Conservation (phyloP, 2,113 vertebrate species). For the Oryzias melastigma region DNA sequence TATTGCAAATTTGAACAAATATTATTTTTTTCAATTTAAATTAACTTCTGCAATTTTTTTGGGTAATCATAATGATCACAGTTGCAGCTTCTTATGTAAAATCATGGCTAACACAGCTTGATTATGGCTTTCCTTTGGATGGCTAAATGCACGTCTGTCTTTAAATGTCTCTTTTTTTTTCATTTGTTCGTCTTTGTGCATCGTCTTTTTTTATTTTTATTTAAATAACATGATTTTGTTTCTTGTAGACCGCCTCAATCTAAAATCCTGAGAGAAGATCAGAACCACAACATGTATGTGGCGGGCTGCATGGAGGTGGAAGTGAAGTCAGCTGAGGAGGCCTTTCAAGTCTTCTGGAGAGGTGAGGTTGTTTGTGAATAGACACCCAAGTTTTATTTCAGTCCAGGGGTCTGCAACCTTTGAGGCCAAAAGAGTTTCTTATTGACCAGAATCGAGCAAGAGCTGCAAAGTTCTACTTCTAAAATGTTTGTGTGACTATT, state of each 20-base stretch:
- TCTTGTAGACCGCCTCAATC: conserved; percentile 88
- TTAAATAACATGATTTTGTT: conserved; percentile 3
- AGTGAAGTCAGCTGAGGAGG: conserved; percentile 94
- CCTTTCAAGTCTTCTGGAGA: conserved; percentile 96
- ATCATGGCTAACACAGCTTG: neutral
- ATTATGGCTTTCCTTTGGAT: conserved; percentile 7
- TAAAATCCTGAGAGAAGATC: conserved; percentile 91
- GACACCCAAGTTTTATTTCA: neutral
- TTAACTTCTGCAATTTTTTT: no score
- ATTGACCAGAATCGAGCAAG: no score
- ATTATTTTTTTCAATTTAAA: no score
- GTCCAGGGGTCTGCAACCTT: no score
- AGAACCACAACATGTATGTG: conserved; percentile 98
- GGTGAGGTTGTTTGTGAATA: conserved; percentile 73
- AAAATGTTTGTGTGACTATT: no score
- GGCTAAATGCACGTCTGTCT: conserved; percentile 9
- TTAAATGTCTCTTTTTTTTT: conserved; percentile 5
- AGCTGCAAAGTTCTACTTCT: no score
- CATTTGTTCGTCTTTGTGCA: no score
- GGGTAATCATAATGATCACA: no score
- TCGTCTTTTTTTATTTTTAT: neutral
- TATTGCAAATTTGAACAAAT: no score
- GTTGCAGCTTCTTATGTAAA: no score
- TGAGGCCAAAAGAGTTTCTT: no score
- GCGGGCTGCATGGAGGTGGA: conserved; percentile 92